Conservation (phyloP, 64 coral and sea anemone genomes). For the Actinia equina region DNA sequence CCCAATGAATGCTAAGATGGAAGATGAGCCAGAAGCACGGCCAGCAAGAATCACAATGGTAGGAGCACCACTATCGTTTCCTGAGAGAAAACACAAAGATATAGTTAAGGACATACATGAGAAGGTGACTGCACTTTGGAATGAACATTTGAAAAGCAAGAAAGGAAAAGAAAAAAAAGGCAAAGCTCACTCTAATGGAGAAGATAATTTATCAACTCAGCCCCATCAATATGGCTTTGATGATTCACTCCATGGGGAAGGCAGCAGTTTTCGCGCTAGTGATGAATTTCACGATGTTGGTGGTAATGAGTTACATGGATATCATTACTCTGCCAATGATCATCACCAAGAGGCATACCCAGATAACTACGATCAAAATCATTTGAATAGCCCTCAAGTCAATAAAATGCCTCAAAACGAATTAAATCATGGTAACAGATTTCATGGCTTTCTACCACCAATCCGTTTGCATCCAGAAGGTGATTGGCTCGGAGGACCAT, state of each 20-base stretch:
- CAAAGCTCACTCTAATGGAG: background rate
- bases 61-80: background rate
- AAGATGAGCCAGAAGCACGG: background rate
- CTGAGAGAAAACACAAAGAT: background rate
- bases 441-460: background rate
- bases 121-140: background rate
- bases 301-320: background rate
- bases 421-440: background rate
- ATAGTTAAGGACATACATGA: background rate
- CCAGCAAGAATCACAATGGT: slow-evolving; percentile 3
- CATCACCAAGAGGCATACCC: background rate
- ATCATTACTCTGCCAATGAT: background rate
- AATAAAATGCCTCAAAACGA: background rate
- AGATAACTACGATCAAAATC: background rate
- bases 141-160: background rate
- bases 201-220: background rate
- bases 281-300: background rate
- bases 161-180: background rate
- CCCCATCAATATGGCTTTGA: background rate
- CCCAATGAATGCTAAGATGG: no score
- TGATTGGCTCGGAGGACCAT: background rate
- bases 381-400: background rate
- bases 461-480: background rate
- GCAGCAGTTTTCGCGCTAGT: background rate
- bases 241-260: background rate